These are phyloP conservation scores for Anthopleura sola DNA, from an alignment of 64 coral and sea anemone species.

Conservation along the genomic window DNA sequence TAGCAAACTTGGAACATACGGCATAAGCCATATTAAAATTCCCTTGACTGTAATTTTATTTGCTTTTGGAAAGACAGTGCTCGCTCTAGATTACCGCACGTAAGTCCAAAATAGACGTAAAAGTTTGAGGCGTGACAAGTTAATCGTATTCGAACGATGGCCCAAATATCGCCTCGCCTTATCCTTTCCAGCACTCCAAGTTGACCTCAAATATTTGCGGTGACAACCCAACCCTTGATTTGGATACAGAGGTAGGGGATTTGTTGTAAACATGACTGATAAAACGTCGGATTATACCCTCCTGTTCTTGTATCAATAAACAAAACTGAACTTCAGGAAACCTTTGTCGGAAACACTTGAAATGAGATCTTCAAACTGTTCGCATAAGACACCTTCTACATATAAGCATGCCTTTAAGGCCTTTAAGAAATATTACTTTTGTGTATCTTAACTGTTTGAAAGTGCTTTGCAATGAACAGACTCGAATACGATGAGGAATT, in stretches of 20 bases:
- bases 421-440: not conserved
- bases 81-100: not conserved
- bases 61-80: not conserved
- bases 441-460: not conserved
- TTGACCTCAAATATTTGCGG: constrained; percentile 14
- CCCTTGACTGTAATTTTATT: not conserved
- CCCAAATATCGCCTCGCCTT: constrained; percentile 7
- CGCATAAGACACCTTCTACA: not conserved
- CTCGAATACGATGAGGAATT: not conserved
- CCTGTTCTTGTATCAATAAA: not conserved
- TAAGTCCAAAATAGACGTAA: constrained; percentile 6
- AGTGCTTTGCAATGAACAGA: not conserved
- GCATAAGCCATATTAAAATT: not conserved
- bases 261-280: constrained; percentile 2
- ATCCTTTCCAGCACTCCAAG: not conserved
- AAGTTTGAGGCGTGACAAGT: not conserved
- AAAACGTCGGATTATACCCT: not conserved
- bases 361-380: not conserved
- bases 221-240: not conserved
- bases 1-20: not conserved
- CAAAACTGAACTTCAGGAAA: constrained; percentile 4
- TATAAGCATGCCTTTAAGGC: not conserved
- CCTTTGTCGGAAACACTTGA: constrained; percentile 5
- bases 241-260: not conserved
- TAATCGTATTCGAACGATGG: not conserved